These are phyloP conservation scores for Drosophila mojavensis DNA, from an alignment of 1,140 invertebrate genomes.

Conservation along the genomic window DNA sequence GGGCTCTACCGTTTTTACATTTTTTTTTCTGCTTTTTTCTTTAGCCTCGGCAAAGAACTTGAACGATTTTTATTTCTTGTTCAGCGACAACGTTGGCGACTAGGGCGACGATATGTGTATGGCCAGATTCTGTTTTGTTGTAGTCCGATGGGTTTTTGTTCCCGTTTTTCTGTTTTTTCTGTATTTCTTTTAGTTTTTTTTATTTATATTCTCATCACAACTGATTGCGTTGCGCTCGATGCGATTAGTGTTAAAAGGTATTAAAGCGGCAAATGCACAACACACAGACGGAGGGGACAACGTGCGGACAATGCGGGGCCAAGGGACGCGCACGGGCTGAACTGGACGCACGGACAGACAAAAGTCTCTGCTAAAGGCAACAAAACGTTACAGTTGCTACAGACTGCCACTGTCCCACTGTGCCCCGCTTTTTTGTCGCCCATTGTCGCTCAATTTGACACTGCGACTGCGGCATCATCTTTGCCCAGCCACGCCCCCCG, in stretches of 20 bases:
- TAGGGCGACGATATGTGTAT: slow-evolving; percentile 61
- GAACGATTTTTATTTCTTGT: slow-evolving; percentile 82
- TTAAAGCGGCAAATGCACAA: slow-evolving; percentile 82
- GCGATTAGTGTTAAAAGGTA: slow-evolving; percentile 83
- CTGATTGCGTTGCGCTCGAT: slow-evolving; percentile 81
- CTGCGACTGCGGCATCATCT: slow-evolving; percentile 45
- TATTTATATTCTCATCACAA: slow-evolving; percentile 83
- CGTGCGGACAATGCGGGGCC: slow-evolving; percentile 8
- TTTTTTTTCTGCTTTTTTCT: not conserved
- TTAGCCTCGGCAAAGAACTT: slow-evolving; percentile 66
- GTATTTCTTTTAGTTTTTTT: slow-evolving; percentile 47
- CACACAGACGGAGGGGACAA: slow-evolving; percentile 46
- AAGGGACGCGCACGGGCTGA: slow-evolving; percentile 23
- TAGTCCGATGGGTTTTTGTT: slow-evolving; percentile 54
- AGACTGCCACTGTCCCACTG: slow-evolving; percentile 75
- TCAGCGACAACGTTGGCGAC: slow-evolving; percentile 63
- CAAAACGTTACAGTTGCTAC: slow-evolving; percentile 78
- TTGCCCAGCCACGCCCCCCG: slow-evolving; percentile 6
- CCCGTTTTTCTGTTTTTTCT: slow-evolving; percentile 18
- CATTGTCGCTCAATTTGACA: slow-evolving; percentile 81
- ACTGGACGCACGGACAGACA: not conserved
- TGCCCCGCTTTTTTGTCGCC: slow-evolving; percentile 69
- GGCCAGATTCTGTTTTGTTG: slow-evolving; percentile 48
- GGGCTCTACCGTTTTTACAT: slow-evolving; percentile 27
- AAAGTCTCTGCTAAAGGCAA: slow-evolving; percentile 58